Percentiles rank a stretch among this genome's conserved stretches.
phyloP scores from a whole-genome alignment of 2,113 vertebrate species.

The Dendrocopos noguchii region DNA sequence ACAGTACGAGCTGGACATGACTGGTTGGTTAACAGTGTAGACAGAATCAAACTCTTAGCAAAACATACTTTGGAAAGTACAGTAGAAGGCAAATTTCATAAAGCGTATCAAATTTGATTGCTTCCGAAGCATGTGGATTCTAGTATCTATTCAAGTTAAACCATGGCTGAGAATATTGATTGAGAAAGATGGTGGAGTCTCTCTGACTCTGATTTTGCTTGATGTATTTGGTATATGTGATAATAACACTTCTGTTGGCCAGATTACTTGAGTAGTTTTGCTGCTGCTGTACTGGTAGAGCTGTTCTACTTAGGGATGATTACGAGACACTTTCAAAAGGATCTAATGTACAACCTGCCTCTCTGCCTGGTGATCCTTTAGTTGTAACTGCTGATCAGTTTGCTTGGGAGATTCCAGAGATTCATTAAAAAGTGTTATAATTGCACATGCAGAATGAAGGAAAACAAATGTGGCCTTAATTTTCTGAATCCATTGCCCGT shows the following conservation, averaged over 20 bases:
- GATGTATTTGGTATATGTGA: neutral
- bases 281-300: neutral
- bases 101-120: neutral
- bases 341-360: neutral
- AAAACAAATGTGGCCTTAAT: conserved; percentile 52
- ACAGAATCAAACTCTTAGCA: neutral
- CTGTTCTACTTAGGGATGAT: neutral
- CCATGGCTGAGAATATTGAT: neutral
- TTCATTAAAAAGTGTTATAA: conserved; percentile 28
- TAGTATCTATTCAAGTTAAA: neutral
- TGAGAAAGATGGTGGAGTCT: neutral
- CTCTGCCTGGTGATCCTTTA: neutral
- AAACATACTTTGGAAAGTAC: neutral
- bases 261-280: neutral
- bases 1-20: neutral
- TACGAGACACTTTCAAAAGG: neutral
- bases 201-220: neutral
- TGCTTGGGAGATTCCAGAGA: neutral
- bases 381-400: neutral
- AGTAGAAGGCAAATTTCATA: neutral
- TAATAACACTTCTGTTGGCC: neutral
- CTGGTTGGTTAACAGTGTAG: neutral
- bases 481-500: conserved; percentile 35
- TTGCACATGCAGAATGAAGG: conserved; percentile 23
- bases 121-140: neutral